phyloP scores from a whole-genome alignment of 2,888 invertebrate genomes.

The Drosophila setosimentum region DNA sequence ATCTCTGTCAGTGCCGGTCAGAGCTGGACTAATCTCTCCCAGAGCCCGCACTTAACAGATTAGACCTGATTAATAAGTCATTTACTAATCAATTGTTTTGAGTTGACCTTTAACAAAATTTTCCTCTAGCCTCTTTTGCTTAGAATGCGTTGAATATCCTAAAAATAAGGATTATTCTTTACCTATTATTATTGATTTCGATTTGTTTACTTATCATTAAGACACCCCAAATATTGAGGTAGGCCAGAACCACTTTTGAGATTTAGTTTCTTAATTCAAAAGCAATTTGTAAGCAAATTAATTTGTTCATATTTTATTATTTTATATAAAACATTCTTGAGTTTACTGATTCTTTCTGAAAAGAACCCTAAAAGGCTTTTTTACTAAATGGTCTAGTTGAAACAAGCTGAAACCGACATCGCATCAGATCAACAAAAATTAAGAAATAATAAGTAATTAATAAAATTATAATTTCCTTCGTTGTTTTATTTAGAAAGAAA shows the following conservation, averaged over 20 bases:
- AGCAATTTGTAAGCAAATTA: neutral
- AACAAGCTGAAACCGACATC: too few species aligned
- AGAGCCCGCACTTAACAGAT: neutral
- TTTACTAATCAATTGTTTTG: neutral
- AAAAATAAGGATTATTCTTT: neutral
- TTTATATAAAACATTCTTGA: neutral
- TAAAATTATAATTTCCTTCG: neutral
- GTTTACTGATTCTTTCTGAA: too few species aligned
- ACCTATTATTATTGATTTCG: neutral
- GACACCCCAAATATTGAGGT: neutral
- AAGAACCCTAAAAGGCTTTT: too few species aligned
- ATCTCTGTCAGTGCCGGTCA: neutral
- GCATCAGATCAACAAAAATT: too few species aligned
- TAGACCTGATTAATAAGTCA: neutral
- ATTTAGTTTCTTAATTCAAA: neutral
- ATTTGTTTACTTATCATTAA: constrained; percentile 1
- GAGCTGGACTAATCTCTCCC: neutral
- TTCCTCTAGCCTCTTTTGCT: neutral
- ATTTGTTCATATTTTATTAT: neutral
- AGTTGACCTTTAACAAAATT: neutral
- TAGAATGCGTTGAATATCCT: neutral
- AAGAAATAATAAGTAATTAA: neutral
- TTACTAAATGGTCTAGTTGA: too few species aligned
- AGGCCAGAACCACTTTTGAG: neutral
- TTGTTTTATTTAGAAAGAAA: neutral